Evolutionary conservation across 2,888 invertebrate genomes (phyloP), one percentile per base, ranked within the genome.

Genomic region (Tenthredo livida): DNA sequence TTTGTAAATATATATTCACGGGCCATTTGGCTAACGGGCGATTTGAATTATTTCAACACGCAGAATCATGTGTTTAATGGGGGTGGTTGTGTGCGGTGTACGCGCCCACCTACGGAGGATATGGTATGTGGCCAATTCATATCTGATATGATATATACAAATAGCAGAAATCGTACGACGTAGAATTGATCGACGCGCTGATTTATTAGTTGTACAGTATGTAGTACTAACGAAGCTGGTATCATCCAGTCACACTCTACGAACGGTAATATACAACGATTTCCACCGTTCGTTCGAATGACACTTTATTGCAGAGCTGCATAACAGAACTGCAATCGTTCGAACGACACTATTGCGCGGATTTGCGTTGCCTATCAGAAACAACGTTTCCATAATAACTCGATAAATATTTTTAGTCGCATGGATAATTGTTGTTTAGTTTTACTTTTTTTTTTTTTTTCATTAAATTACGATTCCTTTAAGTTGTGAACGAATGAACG

Each of bases 181-280:
- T 89, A 91, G 92, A 92, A 92, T 92, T 92, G 92, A 92, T 92
- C 91, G 89, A 88, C 87, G 88, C 88, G 84, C 88, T 92, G 92
- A 92, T 92, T 92, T 92, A 92, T 92, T 89, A 88, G 86, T 88
- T 37, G 21, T 25, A 37, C 61, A 37, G 40, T 61, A 80, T 25
- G 21, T 40, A 37, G 40, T 61, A 80, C 77, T 54, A 77, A 86
- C 89, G 87, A 86, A 87, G 65, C 85, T 84, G 84, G 78, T 73
- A 83, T 86, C 85, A 86, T 86, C 85, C 65, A 85, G 85, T 85
- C 84, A 82, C 87, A 87, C 87, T 87, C 86, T 86, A 86, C 86
- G 85, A 87, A 86, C 85, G 85, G 84, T 61, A 65, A 73, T 85
- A 86, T 86, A 85, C 84, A 86, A 86, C 85, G 84, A 85, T 86